These are phyloP conservation scores for Neotoxoptera formosana DNA, from an alignment of 1,140 invertebrate species.

Conservation along the genomic window DNA sequence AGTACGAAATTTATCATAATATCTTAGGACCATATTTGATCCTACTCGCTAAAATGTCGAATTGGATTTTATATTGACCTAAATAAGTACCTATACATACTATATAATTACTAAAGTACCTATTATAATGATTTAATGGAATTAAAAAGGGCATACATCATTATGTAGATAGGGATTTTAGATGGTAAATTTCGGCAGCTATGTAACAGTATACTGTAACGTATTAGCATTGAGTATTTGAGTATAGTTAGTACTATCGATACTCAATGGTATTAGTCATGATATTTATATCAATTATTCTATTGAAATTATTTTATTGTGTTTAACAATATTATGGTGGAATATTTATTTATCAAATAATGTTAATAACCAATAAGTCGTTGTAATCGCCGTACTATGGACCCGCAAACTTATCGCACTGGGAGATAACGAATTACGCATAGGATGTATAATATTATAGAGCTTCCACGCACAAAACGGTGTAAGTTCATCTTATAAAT, in stretches of 20 bases:
- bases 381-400: neutral
- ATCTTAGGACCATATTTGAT: neutral
- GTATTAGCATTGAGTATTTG: neutral
- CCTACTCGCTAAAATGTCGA: neutral
- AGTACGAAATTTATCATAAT: neutral
- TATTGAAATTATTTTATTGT: neutral
- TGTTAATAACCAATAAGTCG: neutral
- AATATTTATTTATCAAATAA: neutral
- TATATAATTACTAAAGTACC: neutral
- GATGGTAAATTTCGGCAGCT: neutral
- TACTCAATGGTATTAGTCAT: neutral
- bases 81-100: no score
- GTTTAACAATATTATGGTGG: neutral
- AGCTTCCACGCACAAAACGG: neutral
- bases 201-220: neutral
- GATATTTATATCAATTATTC: neutral
- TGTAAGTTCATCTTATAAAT: neutral
- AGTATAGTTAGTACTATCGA: no score
- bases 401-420: neutral
- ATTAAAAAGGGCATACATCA: neutral
- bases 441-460: neutral
- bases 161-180: neutral
- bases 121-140: neutral
- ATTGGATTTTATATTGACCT: neutral
- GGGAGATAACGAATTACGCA: neutral